phyloP scores from a whole-genome alignment of 2,113 vertebrate species.

The Phaethornis superciliosus region DNA sequence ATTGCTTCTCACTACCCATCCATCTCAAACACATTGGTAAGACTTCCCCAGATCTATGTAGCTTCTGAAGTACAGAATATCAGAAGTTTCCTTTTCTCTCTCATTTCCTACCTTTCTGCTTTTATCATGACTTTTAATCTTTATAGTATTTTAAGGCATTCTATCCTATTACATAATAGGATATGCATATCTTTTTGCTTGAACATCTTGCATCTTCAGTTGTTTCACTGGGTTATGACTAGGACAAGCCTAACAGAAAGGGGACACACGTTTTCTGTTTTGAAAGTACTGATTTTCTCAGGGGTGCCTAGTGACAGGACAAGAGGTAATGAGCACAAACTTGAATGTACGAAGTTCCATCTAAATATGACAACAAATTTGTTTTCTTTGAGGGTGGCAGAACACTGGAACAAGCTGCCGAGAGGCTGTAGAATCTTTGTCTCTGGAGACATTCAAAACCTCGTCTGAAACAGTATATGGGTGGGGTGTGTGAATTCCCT shows the following conservation, averaged over 20 bases:
- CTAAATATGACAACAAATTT: too few species aligned
- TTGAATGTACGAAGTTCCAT: too few species aligned
- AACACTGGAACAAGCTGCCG: too few species aligned
- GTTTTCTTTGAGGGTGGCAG: too few species aligned
- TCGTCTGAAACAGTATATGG: background rate
- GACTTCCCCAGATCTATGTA: background rate
- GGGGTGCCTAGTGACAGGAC: too few species aligned
- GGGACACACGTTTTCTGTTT: background rate
- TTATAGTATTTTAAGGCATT: background rate
- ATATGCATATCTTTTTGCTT: accelerated
- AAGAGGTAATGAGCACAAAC: too few species aligned
- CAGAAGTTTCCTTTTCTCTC: background rate
- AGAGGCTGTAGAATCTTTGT: too few species aligned
- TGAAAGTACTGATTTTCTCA: background rate
- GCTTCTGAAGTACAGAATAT: background rate
- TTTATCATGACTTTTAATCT: background rate
- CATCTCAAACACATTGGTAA: background rate
- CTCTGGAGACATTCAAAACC: too few species aligned
- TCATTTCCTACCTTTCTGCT: background rate
- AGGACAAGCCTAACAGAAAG: background rate
- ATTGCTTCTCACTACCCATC: background rate
- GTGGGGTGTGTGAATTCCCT: background rate
- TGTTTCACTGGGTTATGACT: background rate
- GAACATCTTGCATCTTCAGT: background rate
- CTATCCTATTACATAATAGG: accelerated